phyloP scores from a whole-genome alignment of 1,140 invertebrate species.

The Camponotus pennsylvanicus region DNA sequence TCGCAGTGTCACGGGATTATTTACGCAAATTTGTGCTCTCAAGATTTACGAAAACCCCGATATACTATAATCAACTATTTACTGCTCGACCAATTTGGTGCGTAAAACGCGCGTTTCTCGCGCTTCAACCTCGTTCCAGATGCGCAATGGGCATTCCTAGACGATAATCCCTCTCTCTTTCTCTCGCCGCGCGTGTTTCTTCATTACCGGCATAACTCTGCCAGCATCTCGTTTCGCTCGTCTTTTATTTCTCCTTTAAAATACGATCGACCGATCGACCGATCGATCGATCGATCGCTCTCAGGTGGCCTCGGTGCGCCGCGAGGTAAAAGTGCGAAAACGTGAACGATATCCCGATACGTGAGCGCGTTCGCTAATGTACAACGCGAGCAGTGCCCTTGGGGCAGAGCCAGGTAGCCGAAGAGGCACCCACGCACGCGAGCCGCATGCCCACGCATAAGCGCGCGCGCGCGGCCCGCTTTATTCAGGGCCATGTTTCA shows the following conservation, averaged over 20 bases:
- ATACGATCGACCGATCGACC: background rate
- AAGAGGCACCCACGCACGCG: constrained; percentile 68
- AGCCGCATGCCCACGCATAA: constrained; percentile 64
- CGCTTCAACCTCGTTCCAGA: constrained; percentile 41
- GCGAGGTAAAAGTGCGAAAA: constrained; percentile 45
- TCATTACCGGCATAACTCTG: constrained; percentile 14
- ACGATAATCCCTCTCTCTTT: background rate
- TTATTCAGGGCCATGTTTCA: constrained; percentile 71
- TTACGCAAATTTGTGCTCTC: background rate
- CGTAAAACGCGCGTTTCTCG: constrained; percentile 9
- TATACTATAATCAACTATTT: constrained; percentile 2
- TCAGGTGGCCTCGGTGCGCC: background rate
- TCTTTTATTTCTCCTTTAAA: constrained; percentile 20
- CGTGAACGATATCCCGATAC: constrained; percentile 47
- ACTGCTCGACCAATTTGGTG: constrained; percentile 1
- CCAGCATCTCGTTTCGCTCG: constrained; percentile 9
- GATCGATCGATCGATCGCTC: background rate
- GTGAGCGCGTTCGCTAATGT: constrained; percentile 39
- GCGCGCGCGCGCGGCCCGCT: constrained; percentile 47
- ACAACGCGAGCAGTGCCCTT: constrained; percentile 61
- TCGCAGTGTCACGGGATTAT: too few species aligned
- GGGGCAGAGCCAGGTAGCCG: constrained; percentile 74
- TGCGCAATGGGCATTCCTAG: constrained; percentile 12
- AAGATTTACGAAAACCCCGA: background rate
- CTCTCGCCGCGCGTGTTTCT: constrained; percentile 4